Percentiles rank a stretch among this genome's conserved stretches.
Conservation (phyloP, 1,140 invertebrate species). For the Chironomus striatipennis region DNA sequence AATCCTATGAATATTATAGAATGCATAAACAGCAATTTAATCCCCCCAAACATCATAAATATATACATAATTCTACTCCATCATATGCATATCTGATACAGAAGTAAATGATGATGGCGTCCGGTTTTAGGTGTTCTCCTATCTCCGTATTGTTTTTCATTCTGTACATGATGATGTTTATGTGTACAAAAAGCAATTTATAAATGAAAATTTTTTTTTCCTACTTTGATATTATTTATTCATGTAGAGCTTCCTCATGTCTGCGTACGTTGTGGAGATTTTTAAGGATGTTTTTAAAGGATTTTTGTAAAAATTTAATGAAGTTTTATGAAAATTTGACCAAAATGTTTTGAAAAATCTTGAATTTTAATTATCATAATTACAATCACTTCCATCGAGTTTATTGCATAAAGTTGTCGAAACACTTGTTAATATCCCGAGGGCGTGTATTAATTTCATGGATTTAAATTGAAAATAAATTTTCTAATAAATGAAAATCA, state of each 20-base stretch:
- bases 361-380: no score
- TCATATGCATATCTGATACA: no score
- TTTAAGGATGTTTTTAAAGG: background rate
- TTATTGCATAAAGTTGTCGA: background rate
- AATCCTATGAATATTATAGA: no score
- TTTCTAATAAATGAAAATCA: background rate
- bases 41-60: no score
- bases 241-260: background rate
- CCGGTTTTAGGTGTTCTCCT: constrained; percentile 1
- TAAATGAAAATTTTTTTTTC: constrained; percentile 1
- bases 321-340: background rate
- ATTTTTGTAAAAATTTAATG: background rate
- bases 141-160: background rate
- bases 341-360: no score
- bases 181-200: constrained; percentile 20
- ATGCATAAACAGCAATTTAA: no score
- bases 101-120: constrained; percentile 13
- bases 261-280: background rate
- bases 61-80: no score
- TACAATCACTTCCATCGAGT: no score
- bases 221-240: constrained; percentile 20
- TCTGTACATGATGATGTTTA: background rate
- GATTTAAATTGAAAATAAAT: constrained; percentile 20
- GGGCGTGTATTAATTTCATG: constrained; percentile 21
- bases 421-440: background rate